Conservation (phyloP, 1,140 invertebrate genomes). For the Lepidurus packardi region DNA sequence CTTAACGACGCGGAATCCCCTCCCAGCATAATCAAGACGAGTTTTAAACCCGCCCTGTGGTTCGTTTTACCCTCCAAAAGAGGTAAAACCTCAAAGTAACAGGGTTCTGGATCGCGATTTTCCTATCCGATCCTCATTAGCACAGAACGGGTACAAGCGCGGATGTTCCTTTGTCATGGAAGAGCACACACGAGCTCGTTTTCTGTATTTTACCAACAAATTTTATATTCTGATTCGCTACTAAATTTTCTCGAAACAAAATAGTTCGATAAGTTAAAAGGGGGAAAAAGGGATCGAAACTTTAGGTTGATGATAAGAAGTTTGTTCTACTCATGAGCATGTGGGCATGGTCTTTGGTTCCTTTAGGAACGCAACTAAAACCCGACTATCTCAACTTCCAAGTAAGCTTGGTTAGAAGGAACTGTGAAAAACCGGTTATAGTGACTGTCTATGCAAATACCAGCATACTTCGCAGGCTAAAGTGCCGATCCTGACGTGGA, state of each 20-base stretch:
- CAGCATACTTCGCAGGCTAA: not conserved
- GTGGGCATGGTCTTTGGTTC: conserved; percentile 49
- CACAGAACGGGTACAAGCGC: not conserved
- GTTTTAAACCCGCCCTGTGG: not conserved
- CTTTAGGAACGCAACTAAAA: too few species aligned
- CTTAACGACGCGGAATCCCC: conserved; percentile 11
- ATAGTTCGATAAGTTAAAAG: not conserved
- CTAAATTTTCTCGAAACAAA: too few species aligned
- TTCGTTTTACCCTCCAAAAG: not conserved
- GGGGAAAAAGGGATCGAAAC: not conserved
- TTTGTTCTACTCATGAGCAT: conserved; percentile 40
- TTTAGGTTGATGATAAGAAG: not conserved
- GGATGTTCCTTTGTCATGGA: conserved; percentile 8
- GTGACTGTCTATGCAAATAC: not conserved
- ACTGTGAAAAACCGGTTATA: not conserved
- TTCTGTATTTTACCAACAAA: too few species aligned
- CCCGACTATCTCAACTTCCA: too few species aligned
- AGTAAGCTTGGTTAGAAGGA: not conserved
- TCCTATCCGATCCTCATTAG: not conserved
- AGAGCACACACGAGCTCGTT: not conserved
- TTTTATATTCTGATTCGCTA: too few species aligned
- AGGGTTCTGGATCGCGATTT: not conserved
- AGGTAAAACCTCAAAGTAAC: not conserved
- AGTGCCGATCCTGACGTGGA: conserved; percentile 4
- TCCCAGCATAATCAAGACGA: not conserved